These are phyloP conservation scores for Varanus salvator DNA, from an alignment of 2,113 vertebrate species.

Conservation along the genomic window DNA sequence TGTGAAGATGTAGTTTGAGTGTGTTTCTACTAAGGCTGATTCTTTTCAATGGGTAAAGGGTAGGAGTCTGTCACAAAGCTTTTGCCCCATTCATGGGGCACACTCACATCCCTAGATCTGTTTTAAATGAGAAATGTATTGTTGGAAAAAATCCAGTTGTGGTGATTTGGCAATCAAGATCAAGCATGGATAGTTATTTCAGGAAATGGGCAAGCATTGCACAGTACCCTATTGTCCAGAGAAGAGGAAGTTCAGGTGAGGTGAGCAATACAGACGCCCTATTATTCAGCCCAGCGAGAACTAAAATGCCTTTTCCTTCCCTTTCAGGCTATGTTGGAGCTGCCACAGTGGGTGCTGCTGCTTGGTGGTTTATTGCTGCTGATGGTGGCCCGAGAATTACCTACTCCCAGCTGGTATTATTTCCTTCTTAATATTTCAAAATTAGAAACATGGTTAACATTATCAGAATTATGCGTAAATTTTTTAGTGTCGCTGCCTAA, in stretches of 20 bases:
- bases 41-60: not conserved
- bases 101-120: not conserved
- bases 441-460: not conserved
- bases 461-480: not conserved
- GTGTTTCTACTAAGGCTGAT: not conserved
- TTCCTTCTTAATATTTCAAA: conserved; percentile 29
- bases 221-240: not conserved
- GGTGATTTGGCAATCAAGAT: not conserved
- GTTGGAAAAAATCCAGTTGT: not conserved
- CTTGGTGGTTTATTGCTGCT: conserved; percentile 95
- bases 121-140: not conserved
- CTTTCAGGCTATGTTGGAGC: conserved; percentile 93
- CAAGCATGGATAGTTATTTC: not conserved
- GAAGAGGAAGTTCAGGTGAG: not conserved
- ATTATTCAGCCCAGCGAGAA: not conserved
- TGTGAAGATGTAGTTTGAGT: too few relatives aligned
- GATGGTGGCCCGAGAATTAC: conserved; percentile 93
- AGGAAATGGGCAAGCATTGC: not conserved
- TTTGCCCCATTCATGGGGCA: too few relatives aligned
- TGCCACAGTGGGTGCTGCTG: conserved; percentile 95
- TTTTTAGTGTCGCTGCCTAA: not conserved
- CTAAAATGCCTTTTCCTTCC: not conserved
- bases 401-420: conserved; percentile 93
- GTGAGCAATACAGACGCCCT: not conserved
- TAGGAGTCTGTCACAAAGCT: not conserved